These are phyloP conservation scores for Gobiocypris rarus DNA, from an alignment of 2,113 vertebrate species.

Conservation along the genomic window DNA sequence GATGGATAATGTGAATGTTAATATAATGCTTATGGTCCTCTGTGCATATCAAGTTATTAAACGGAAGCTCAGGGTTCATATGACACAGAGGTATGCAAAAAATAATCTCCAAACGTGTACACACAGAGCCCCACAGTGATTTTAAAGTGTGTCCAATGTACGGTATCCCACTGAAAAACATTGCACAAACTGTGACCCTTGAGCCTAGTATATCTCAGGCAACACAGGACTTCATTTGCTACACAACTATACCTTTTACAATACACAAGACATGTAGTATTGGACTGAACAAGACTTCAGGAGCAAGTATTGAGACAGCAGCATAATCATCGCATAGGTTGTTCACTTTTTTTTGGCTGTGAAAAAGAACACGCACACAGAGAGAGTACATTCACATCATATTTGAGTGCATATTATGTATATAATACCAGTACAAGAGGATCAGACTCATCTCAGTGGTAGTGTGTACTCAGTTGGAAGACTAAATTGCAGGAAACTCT, in stretches of 20 bases:
- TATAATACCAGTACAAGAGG: conserved; percentile 71
- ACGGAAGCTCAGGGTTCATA: conserved; percentile 20
- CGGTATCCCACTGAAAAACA: neutral
- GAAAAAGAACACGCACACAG: conserved; percentile 63
- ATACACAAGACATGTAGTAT: conserved; percentile 66
- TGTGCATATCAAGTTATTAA: conserved; percentile 3
- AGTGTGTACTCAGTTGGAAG: conserved; percentile 38
- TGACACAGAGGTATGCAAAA: neutral
- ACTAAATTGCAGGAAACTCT: conserved; percentile 38
- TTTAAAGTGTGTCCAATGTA: conserved; percentile 9
- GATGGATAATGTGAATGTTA: neutral
- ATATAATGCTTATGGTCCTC: neutral
- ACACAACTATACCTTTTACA: conserved; percentile 41
- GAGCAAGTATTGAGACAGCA: conserved; percentile 72
- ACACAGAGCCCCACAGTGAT: conserved; percentile 1
- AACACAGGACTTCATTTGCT: conserved; percentile 46
- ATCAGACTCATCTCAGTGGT: conserved; percentile 45
- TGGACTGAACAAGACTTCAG: conserved; percentile 65
- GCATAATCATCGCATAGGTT: conserved; percentile 72
- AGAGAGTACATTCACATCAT: conserved; percentile 70
- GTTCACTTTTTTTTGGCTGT: conserved; percentile 29
- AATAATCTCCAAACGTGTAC: neutral
- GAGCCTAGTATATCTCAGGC: conserved; percentile 21
- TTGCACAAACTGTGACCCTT: conserved; percentile 5
- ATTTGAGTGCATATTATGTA: conserved; percentile 77